Conservation (phyloP, 2,888 invertebrate genomes). For the Lasioglossum morio region DNA sequence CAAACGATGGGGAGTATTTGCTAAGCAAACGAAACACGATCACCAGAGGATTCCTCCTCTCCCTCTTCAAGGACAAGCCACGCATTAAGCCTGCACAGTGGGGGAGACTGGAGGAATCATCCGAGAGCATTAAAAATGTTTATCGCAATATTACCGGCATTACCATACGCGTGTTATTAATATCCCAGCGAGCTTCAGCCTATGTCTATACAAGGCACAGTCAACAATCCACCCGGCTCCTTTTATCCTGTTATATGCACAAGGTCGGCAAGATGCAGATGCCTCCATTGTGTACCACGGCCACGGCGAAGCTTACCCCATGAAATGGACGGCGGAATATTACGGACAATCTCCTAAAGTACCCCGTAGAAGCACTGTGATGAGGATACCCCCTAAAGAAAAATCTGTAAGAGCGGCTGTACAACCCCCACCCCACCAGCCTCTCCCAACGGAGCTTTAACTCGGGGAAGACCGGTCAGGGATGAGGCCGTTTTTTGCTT, state of each 20-base stretch:
- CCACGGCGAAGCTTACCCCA: slow-evolving; percentile 67
- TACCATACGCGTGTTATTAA: slow-evolving; percentile 77
- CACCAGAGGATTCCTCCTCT: slow-evolving; percentile 43
- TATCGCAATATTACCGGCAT: slow-evolving; percentile 67
- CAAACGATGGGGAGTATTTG: slow-evolving; percentile 66
- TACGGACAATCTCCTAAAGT: slow-evolving; percentile 70
- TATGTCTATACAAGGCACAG: slow-evolving; percentile 55
- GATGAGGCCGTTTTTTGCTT: slow-evolving; percentile 47
- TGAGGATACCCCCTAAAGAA: slow-evolving; percentile 63
- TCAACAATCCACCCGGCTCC: slow-evolving; percentile 69
- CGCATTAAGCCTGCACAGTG: slow-evolving; percentile 27
- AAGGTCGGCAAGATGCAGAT: slow-evolving; percentile 67
- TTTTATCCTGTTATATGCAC: slow-evolving; percentile 72
- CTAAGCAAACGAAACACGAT: slow-evolving; percentile 72
- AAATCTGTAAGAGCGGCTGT: slow-evolving; percentile 56
- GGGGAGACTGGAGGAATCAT: slow-evolving; percentile 26
- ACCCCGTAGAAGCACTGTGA: slow-evolving; percentile 55
- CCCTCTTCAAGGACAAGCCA: slow-evolving; percentile 16
- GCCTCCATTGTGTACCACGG: slow-evolving; percentile 66
- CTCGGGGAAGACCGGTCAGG: slow-evolving; percentile 31
- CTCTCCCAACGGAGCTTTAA: slow-evolving; percentile 30
- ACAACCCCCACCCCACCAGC: slow-evolving; percentile 44
- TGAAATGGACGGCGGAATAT: slow-evolving; percentile 71
- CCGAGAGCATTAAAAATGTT: slow-evolving; percentile 59
- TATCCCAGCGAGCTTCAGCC: slow-evolving; percentile 60